These are phyloP conservation scores for Cydia splendana DNA, from an alignment of 1,140 invertebrate genomes.

Conservation along the genomic window DNA sequence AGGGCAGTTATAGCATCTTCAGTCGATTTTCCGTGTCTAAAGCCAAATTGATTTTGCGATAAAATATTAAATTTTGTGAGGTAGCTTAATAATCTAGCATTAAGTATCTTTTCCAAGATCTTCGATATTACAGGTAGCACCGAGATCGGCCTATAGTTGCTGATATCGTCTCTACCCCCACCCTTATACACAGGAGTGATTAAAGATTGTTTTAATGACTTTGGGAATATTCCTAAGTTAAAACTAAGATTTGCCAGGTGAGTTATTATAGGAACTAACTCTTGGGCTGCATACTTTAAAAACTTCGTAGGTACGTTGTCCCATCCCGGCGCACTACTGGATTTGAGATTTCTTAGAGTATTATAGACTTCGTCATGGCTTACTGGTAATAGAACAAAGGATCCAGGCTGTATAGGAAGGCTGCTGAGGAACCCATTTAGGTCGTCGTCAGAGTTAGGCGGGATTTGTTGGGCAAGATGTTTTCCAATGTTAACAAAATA, in stretches of 20 bases:
- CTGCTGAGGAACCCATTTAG: neutral
- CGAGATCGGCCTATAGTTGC: no score
- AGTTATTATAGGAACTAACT: no score
- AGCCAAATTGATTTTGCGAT: slow-evolving; percentile 37
- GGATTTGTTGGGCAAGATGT: neutral
- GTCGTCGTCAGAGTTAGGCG: neutral
- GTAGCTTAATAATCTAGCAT: slow-evolving; percentile 34
- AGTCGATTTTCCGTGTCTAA: slow-evolving; percentile 37
- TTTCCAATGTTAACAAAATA: no score
- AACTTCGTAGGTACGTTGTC: no score
- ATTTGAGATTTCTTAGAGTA: neutral
- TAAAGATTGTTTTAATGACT: no score
- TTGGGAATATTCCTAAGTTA: no score
- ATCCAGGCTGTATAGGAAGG: neutral
- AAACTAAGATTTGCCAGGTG: no score
- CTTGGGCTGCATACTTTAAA: no score
- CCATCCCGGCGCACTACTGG: no score
- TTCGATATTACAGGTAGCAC: slow-evolving; percentile 37
- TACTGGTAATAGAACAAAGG: slow-evolving; percentile 8
- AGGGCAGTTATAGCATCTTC: no score
- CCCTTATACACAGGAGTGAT: no score
- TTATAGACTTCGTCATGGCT: neutral
- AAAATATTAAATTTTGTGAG: slow-evolving; percentile 1
- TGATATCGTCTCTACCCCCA: no score
- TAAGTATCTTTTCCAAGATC: slow-evolving; percentile 40